Conservation (phyloP, 1,140 invertebrate genomes). For the Batillaria attramentaria region DNA sequence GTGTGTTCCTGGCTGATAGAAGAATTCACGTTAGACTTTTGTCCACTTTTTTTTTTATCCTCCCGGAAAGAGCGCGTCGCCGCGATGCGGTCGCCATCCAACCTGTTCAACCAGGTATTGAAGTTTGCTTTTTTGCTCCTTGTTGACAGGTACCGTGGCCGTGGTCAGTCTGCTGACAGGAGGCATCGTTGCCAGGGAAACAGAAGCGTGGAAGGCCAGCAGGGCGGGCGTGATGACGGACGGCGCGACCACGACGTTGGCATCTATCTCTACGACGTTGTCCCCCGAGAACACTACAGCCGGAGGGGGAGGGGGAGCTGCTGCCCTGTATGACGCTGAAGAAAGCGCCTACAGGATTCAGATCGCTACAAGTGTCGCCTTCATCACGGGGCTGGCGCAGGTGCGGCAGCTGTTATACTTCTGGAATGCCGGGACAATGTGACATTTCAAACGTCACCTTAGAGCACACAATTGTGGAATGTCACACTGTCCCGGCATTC, state of each 20-base stretch:
- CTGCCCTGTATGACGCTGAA: background rate
- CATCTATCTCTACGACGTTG: background rate
- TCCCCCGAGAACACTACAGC: background rate
- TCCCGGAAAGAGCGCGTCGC: too few relatives aligned
- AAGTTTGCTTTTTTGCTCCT: background rate
- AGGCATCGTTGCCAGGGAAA: conserved; percentile 54
- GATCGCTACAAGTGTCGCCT: conserved; percentile 53
- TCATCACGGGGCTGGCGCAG: conserved; percentile 63
- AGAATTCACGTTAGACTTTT: background rate
- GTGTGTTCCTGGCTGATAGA: too few relatives aligned
- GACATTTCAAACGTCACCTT: too few relatives aligned
- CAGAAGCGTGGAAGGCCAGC: conserved; percentile 22
- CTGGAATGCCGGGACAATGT: too few relatives aligned
- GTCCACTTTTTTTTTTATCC: too few relatives aligned
- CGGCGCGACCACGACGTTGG: conserved; percentile 10
- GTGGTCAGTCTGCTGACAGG: conserved; percentile 65
- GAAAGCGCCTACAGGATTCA: conserved; percentile 51
- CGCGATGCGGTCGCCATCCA: too few relatives aligned
- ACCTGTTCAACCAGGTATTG: too few relatives aligned
- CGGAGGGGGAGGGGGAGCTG: background rate
- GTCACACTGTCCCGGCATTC: too few relatives aligned
- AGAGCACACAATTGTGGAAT: too few relatives aligned
- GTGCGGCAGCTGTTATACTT: conserved; percentile 41
- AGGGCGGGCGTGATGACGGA: background rate
- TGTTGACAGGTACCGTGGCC: conserved; percentile 60